Evolutionary conservation across 2,797 vertebrate genomes (phyloP).

Genomic region (Myotis planiceps): DNA sequence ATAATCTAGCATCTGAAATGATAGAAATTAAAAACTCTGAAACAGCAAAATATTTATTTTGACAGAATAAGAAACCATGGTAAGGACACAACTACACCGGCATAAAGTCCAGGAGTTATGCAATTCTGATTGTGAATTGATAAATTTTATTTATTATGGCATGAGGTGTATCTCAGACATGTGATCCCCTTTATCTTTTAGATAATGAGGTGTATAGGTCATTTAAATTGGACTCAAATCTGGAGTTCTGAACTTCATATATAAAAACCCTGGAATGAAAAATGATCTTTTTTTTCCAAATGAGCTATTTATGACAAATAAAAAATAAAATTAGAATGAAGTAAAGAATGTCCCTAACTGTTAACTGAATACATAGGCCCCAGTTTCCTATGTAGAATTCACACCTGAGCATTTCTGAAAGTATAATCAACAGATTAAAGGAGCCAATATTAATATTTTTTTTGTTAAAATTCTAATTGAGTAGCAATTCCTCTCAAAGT

Average conservation of each 20-base stretch:
- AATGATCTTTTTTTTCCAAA: background rate
- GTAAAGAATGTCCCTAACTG: background rate
- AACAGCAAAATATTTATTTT: background rate
- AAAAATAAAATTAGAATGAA: conserved; percentile 27
- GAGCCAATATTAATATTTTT: background rate
- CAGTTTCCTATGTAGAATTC: background rate
- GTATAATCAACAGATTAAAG: background rate
- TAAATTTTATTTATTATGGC: background rate
- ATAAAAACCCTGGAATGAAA: background rate
- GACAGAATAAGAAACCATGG: background rate
- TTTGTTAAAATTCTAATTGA: background rate
- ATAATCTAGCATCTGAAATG: conserved; percentile 90
- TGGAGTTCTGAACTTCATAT: conserved; percentile 12
- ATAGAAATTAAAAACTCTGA: conserved; percentile 57
- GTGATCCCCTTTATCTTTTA: background rate
- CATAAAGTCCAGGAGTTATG: background rate
- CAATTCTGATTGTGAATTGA: background rate
- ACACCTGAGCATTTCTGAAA: conserved; percentile 29
- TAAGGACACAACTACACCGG: background rate
- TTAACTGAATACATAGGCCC: background rate
- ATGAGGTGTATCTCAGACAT: background rate
- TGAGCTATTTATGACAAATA: background rate
- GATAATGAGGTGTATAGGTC: background rate
- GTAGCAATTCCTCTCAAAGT: background rate
- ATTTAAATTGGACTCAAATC: background rate